Evolutionary conservation across 2,888 invertebrate species (phyloP).

Genomic region (Hydraecia micacea): DNA sequence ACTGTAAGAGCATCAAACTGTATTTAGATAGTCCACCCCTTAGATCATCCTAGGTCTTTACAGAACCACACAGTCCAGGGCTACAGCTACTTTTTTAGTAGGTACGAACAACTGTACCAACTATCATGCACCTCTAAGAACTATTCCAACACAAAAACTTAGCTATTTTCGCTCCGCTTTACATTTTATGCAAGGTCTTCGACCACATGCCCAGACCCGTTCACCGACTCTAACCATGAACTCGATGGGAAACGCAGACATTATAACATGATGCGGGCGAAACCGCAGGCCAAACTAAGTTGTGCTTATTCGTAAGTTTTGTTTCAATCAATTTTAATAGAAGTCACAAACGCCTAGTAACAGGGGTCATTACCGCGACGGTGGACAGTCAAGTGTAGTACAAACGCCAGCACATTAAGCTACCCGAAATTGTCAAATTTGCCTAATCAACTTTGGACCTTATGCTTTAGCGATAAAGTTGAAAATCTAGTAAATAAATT

Average conservation of each 20-base stretch:
- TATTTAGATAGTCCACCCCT: not conserved
- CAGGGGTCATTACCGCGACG: not conserved
- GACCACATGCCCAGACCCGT: constrained; percentile 53
- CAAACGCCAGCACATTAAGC: too few species aligned
- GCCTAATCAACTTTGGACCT: too few species aligned
- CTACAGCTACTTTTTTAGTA: not conserved
- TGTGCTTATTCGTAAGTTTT: not conserved
- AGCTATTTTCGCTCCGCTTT: constrained; percentile 36
- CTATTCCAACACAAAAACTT: constrained; percentile 36
- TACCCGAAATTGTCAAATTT: too few species aligned
- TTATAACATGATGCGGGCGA: constrained; percentile 50
- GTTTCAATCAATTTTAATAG: not conserved
- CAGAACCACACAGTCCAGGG: not conserved
- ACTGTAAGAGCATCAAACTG: not conserved
- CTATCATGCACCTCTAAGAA: constrained; percentile 13
- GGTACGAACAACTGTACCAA: not conserved
- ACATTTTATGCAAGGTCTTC: constrained; percentile 29
- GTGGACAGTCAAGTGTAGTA: too few species aligned
- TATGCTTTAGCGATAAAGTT: too few species aligned
- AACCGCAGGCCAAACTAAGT: constrained; percentile 44
- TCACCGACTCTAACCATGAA: constrained; percentile 55
- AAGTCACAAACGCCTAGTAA: not conserved
- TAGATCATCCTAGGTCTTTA: not conserved
- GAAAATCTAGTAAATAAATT: too few species aligned
- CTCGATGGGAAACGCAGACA: constrained; percentile 51